A percentile compares a stretch with the other conserved stretches of the same genome.
These are phyloP conservation scores for Menura novaehollandiae DNA, from an alignment of 2,113 vertebrate genomes.

Conservation along the genomic window DNA sequence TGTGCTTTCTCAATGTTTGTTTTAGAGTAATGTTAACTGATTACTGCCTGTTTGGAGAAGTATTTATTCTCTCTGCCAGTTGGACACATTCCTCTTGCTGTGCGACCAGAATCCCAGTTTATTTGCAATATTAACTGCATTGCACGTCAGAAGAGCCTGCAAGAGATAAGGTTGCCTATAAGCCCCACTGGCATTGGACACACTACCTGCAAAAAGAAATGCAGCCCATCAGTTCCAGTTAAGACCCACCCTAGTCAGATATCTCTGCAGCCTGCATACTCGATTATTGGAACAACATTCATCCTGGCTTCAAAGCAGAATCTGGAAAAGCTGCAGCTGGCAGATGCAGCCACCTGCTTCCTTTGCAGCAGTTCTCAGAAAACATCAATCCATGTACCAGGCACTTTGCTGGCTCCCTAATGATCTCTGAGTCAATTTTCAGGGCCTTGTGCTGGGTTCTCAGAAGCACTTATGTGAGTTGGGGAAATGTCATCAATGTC, in stretches of 20 bases:
- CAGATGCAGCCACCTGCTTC: conserved; percentile 9
- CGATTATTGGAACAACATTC: not conserved
- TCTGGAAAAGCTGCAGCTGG: conserved; percentile 43
- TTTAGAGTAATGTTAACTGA: conserved; percentile 35
- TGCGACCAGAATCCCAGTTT: not conserved
- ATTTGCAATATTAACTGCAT: not conserved
- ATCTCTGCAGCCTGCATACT: not conserved
- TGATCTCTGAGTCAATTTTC: conserved; percentile 28
- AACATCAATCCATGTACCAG: not conserved
- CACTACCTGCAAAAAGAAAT: not conserved
- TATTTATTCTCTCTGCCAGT: conserved; percentile 55
- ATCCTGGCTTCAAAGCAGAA: not conserved
- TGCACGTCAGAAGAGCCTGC: not conserved
- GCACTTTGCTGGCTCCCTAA: conserved; percentile 25
- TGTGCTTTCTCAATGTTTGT: conserved; percentile 50
- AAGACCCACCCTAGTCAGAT: not conserved
- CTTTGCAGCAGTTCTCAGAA: conserved; percentile 46
- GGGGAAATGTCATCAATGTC: not conserved
- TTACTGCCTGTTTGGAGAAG: conserved; percentile 29
- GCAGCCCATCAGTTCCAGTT: not conserved
- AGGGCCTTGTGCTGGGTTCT: not conserved
- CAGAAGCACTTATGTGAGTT: not conserved
- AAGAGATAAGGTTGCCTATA: not conserved
- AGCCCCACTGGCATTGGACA: not conserved
- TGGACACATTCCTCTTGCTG: conserved; percentile 38